Percentiles rank a stretch among this genome's conserved stretches.
These are phyloP conservation scores for Palythoa grandiflora DNA, from an alignment of 92 coral and sea anemone species.

Conservation along the genomic window DNA sequence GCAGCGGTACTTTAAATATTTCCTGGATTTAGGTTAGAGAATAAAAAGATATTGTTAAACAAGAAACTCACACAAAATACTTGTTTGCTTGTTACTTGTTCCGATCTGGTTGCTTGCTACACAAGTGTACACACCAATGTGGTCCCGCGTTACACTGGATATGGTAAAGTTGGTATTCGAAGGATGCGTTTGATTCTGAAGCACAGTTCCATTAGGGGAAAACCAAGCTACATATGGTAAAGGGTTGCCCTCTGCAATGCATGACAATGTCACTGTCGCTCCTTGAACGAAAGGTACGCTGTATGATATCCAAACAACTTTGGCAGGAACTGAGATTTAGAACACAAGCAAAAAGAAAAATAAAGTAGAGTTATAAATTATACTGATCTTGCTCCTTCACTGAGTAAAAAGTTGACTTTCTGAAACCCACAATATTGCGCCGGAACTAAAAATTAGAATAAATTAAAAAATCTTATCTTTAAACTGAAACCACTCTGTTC, in stretches of 20 bases:
- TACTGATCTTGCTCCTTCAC: too few species aligned
- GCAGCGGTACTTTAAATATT: too few species aligned
- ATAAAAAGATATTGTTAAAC: not conserved
- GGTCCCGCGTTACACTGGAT: conserved; percentile 33
- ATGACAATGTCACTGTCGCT: conserved; percentile 48
- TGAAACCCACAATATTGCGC: conserved; percentile 50
- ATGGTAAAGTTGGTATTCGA: conserved; percentile 48
- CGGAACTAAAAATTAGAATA: conserved; percentile 33
- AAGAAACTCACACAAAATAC: conserved; percentile 51
- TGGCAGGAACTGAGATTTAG: too few species aligned
- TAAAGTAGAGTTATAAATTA: too few species aligned
- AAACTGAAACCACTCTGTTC: too few species aligned
- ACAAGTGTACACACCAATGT: conserved; percentile 62
- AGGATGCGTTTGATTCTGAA: conserved; percentile 41
- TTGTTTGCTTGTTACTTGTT: conserved; percentile 35
- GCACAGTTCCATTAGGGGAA: conserved; percentile 26
- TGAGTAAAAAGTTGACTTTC: conserved; percentile 26
- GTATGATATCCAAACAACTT: too few species aligned
- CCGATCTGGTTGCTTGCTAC: conserved; percentile 48
- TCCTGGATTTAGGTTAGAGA: not conserved
- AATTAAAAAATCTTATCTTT: not conserved
- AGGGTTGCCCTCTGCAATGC: conserved; percentile 62
- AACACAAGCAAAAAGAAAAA: too few species aligned
- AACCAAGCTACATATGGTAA: conserved; percentile 59
- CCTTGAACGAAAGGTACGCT: conserved; percentile 47